Evolutionary conservation across 2,888 invertebrate genomes (phyloP), one percentile per base, ranked within the genome.

Genomic region (Helleia helle): DNA sequence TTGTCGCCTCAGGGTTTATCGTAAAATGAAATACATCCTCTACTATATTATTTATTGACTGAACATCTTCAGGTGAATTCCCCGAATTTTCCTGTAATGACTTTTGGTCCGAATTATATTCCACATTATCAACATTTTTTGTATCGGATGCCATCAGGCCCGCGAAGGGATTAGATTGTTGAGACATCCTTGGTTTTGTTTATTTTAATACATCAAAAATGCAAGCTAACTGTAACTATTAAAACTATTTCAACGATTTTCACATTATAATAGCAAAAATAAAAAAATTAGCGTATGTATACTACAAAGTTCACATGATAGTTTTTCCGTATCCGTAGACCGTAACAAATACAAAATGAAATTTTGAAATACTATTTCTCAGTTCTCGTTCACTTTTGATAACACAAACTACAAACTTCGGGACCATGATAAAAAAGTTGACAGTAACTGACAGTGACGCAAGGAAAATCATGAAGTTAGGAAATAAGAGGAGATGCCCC

Each of bases 1-100:
- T 70, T 5, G 71, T 60, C 37, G 84, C 81, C 26, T 76, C 62
- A 38, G 77, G 67, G 52, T 88, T 88, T 26, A 93, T 76, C 3
- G 93, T 92, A 51, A 94, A 87, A 43, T 90, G 87, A 62, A 94
- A 92, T 58, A 93, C 87, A 58, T 89, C 86, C 65, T 93, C 91
- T 18, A 92, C 86, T 37, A 92, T 69, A 47, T 66, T 70, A 55
- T 88, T 87, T 43, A 88, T 67, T 50, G 67, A 66, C 55, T 66
- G 62, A 41, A 58, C 49, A 47, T 57, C 58, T 45, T 60, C 62
- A 46, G 60, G 52, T 8, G 62, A 51, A 40, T 62, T 59, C 46
- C 66, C 69, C 4, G 62, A 51, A 40, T 56, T 52, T 14, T 55
- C 55, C 54, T 63, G 59, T 46, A 68, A 38, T 8, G 58, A 36